Conservation (phyloP, 2,797 vertebrate genomes). For the Pteronotus mesoamericanus region DNA sequence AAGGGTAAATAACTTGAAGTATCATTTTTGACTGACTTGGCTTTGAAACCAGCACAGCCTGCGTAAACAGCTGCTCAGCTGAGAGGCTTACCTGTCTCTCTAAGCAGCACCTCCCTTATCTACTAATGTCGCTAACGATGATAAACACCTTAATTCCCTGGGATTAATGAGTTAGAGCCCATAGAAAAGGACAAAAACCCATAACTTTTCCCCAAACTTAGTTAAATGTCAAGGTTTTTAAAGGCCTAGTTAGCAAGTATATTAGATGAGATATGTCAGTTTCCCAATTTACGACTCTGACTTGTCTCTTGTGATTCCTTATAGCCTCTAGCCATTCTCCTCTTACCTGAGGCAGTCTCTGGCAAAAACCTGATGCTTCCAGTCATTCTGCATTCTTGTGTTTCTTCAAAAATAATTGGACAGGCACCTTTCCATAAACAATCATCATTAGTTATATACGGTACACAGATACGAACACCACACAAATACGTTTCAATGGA, state of each 20-base stretch:
- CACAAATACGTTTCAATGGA: constrained; percentile 85
- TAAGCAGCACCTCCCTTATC: constrained; percentile 62
- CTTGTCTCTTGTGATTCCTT: constrained; percentile 93
- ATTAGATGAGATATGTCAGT: constrained; percentile 99
- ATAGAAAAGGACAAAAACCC: constrained; percentile 87
- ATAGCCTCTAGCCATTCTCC: constrained; percentile 99
- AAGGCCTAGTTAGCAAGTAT: constrained; percentile 99
- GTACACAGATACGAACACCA: constrained; percentile 85
- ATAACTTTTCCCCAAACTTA: constrained; percentile 91
- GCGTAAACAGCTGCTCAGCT: constrained; percentile 75
- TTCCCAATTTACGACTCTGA: constrained; percentile 97
- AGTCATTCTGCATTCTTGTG: constrained; percentile 99
- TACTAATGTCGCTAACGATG: constrained; percentile 76
- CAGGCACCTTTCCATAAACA: constrained; percentile 96
- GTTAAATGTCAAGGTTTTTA: constrained; percentile 98
- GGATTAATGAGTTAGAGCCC: constrained; percentile 84
- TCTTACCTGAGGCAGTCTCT: constrained; percentile 99
- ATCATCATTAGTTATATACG: constrained; percentile 87
- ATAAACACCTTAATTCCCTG: constrained; percentile 81
- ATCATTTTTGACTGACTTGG: constrained; percentile 85
- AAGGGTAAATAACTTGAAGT: constrained; percentile 85
- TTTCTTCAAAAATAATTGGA: constrained; percentile 99
- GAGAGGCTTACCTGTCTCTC: constrained; percentile 70
- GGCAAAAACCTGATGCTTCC: constrained; percentile 97
- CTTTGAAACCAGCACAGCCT: constrained; percentile 81